Evolutionary conservation across 2,888 invertebrate species (phyloP).

Genomic region (Venusia cambrica): DNA sequence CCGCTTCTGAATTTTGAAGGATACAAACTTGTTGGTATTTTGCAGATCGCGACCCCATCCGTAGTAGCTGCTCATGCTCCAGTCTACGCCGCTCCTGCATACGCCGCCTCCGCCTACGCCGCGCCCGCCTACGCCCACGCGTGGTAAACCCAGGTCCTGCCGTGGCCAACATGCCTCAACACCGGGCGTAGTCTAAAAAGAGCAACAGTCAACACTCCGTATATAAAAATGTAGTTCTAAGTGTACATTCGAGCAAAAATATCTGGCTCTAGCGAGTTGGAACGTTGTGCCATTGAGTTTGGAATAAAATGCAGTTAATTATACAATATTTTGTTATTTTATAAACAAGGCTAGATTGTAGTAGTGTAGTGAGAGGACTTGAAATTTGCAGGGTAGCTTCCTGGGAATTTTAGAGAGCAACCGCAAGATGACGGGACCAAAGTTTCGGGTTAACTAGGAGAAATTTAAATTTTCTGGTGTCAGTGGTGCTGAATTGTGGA

Average conservation of each 20-base stretch:
- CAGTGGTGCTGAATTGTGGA: conserved; percentile 19
- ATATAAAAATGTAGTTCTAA: conserved; percentile 49
- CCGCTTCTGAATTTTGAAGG: conserved; percentile 4
- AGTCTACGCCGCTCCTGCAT: conserved; percentile 50
- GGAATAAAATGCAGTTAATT: conserved; percentile 46
- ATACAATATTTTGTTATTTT: conserved; percentile 21
- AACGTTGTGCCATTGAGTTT: conserved; percentile 50
- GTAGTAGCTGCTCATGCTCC: conserved; percentile 56
- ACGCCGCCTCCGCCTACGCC: conserved; percentile 54
- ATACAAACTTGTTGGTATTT: conserved; percentile 5
- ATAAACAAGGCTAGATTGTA: too few species aligned
- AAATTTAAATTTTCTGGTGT: too few species aligned
- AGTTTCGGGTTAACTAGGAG: too few species aligned
- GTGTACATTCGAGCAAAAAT: conserved; percentile 41
- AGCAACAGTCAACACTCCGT: conserved; percentile 66
- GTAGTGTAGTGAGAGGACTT: too few species aligned
- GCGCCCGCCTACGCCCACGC: conserved; percentile 55
- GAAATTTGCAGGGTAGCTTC: too few species aligned
- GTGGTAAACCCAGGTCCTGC: conserved; percentile 48
- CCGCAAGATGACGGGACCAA: too few species aligned
- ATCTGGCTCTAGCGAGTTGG: conserved; percentile 43
- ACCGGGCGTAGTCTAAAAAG: conserved; percentile 37
- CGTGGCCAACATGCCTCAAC: conserved; percentile 32
- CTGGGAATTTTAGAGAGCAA: too few species aligned
- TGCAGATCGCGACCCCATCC: conserved; percentile 63